Conservation (phyloP, 1,140 invertebrate genomes). For the Lysiphlebus fabarum region DNA sequence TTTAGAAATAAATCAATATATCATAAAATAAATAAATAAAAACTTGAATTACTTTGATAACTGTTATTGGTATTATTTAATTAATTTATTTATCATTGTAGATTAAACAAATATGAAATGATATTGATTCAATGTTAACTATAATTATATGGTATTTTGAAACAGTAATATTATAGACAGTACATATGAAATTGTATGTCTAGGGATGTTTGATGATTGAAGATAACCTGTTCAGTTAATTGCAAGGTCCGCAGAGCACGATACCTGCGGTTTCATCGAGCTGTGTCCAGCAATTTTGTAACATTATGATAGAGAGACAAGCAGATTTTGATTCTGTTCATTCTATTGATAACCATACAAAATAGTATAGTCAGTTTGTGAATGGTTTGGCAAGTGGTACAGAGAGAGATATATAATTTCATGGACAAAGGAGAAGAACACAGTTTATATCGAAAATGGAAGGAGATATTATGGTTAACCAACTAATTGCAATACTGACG, state of each 20-base stretch:
- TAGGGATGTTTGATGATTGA: conserved; percentile 44
- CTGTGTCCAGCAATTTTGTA: conserved; percentile 38
- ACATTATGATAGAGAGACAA: conserved; percentile 11
- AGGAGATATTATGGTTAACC: conserved; percentile 34
- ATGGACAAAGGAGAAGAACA: too few relatives aligned
- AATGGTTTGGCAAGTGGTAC: conserved; percentile 9
- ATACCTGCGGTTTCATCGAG: conserved; percentile 40
- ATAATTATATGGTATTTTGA: too few relatives aligned
- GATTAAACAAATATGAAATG: too few relatives aligned
- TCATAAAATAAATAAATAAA: too few relatives aligned
- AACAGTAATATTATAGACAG: too few relatives aligned
- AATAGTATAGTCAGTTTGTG: conserved; percentile 27
- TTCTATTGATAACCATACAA: conserved; percentile 15
- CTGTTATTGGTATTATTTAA: too few relatives aligned
- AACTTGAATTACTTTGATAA: too few relatives aligned
- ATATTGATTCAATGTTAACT: too few relatives aligned
- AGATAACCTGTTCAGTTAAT: conserved; percentile 52
- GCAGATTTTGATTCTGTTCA: conserved; percentile 23
- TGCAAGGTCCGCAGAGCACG: conserved; percentile 45
- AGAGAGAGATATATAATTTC: too few relatives aligned
- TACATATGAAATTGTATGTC: conserved; percentile 13
- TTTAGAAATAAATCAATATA: too few relatives aligned
- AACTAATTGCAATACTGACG: conserved; percentile 48
- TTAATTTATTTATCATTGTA: too few relatives aligned
- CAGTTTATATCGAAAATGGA: neutral